Evolutionary conservation across 1,140 invertebrate species (phyloP), one percentile per base, ranked within the genome.

Genomic region (Zaprionus capensis): DNA sequence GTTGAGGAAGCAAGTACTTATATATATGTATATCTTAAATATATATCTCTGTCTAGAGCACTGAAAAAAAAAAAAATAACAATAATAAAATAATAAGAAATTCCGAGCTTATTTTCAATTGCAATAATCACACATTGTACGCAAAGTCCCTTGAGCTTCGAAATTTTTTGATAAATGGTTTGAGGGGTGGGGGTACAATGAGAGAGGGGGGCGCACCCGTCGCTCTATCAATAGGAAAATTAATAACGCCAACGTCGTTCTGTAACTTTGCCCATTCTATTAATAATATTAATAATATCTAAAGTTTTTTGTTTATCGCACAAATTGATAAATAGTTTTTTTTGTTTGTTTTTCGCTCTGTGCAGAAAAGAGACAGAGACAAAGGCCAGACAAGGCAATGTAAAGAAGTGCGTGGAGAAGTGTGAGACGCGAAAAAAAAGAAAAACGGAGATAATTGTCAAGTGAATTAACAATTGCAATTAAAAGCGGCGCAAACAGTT

Each of bases 311-410:
- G 53, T 73, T 69, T 80, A 81, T 84, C 44, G 81, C 85, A 84
- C 69, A 81, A 87, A 87, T 87, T 88, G 85, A 87, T 81, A 88
- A 88, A 87, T 87, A 7, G n/a, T 17, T 46, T 46, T 44, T 71
- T 58, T 81, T 7, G 17, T 46, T 46, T 66, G 73, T 66, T 71
- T 31, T 57, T 83, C 9, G 46, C 44, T 11, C 9, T 49, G 20
- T 51, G 20, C 4, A 24, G 70, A 62, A 49, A 55, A 24, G 9
- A 31, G 22, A 56, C 38, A 24, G 5, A 31, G n/a, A 56, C 51
- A 63, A 9, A 34, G 31, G 49, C 24, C 59, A 78, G 44, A 78
- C 49, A 34, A 34, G 61, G 63, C 51, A 72, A 83, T 84, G 78
- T 84, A 75, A 68, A 88, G 41, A 78, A 67, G 78, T 87, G 84